A percentile compares a stretch with the other conserved stretches of the same genome.
Evolutionary conservation across 2,797 vertebrate genomes (phyloP).

Genomic region (Pithecia hirsuta): DNA sequence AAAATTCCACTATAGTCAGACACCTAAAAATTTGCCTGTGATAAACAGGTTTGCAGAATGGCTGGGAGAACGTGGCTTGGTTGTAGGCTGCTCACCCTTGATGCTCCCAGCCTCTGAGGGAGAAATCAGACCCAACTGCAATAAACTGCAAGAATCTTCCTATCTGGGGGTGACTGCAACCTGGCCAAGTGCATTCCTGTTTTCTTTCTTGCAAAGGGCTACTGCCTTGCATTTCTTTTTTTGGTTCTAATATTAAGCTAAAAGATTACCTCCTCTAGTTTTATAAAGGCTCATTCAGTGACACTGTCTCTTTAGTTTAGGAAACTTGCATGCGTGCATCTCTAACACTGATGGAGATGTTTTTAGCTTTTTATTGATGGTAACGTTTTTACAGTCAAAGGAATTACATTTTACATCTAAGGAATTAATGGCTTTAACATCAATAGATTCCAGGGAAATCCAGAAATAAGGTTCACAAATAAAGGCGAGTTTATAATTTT

Average conservation of each 20-base stretch:
- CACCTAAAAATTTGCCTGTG: not conserved
- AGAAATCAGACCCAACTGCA: not conserved
- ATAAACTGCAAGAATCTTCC: not conserved
- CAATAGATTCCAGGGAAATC: not conserved
- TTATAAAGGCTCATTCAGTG: not conserved
- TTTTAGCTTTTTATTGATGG: not conserved
- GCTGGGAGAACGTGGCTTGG: not conserved
- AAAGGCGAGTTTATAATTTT: not conserved
- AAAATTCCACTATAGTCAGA: not conserved
- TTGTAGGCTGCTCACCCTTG: not conserved
- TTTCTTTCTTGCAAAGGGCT: not conserved
- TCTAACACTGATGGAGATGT: not conserved
- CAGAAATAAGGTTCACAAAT: not conserved
- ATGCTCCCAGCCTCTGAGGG: not conserved
- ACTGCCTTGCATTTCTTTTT: not conserved
- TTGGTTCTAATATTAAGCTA: not conserved
- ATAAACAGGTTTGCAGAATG: not conserved
- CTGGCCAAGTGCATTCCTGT: not conserved
- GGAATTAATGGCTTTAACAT: not conserved
- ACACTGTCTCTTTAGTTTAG: not conserved
- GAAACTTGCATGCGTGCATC: not conserved
- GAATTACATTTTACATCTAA: not conserved
- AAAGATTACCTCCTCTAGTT: not conserved
- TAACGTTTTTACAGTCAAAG: not conserved
- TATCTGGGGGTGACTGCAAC: no score